A percentile compares a stretch with the other conserved stretches of the same genome.
Evolutionary conservation across 2,888 invertebrate species (phyloP).

Genomic region (Lymantria monacha): DNA sequence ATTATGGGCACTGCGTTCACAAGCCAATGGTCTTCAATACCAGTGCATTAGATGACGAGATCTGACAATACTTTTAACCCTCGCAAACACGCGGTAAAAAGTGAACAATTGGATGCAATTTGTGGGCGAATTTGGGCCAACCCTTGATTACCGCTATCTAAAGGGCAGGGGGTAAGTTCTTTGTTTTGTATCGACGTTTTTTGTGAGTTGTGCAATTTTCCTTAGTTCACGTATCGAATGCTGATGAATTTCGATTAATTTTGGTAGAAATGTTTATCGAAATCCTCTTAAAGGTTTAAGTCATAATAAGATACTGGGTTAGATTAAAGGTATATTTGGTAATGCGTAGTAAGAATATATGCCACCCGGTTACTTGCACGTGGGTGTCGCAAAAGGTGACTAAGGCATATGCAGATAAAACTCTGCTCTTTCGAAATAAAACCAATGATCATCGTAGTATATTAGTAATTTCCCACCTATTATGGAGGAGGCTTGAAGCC

Average conservation of each 20-base stretch:
- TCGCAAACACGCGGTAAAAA: constrained; percentile 66
- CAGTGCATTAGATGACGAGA: constrained; percentile 58
- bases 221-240: constrained; percentile 57
- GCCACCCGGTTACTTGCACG: too few species aligned
- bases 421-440: too few species aligned
- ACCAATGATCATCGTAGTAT: too few species aligned
- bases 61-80: constrained; percentile 64
- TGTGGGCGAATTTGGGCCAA: constrained; percentile 78
- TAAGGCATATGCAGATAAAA: too few species aligned
- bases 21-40: constrained; percentile 67
- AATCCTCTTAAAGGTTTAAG: not conserved
- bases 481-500: too few species aligned
- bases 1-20: constrained; percentile 57
- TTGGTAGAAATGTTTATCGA: not conserved
- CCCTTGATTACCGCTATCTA: constrained; percentile 65
- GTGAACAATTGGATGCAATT: constrained; percentile 82
- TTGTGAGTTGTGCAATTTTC: constrained; percentile 62
- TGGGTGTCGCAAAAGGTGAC: too few species aligned
- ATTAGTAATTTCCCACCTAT: too few species aligned
- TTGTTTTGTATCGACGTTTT: constrained; percentile 71
- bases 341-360: too few species aligned
- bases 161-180: constrained; percentile 56
- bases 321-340: too few species aligned
- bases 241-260: constrained; percentile 15
- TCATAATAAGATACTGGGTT: too few species aligned